A percentile compares a stretch with the other conserved stretches of the same genome.
Evolutionary conservation across 2,888 invertebrate species (phyloP).

Genomic region (Drosophila prolongata): DNA sequence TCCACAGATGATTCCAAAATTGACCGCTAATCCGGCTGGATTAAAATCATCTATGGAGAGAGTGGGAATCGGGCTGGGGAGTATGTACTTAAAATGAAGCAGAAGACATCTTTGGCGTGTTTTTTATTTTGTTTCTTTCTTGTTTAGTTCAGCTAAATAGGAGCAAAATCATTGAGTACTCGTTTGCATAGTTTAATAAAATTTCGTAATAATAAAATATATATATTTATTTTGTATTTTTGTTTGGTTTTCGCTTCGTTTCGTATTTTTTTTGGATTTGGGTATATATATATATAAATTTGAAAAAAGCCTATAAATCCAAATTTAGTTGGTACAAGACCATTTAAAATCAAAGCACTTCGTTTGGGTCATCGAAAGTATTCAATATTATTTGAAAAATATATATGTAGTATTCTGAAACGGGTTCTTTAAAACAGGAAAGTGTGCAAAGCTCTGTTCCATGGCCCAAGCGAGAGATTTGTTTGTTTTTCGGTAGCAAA

Average conservation of each 20-base stretch:
- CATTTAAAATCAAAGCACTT: conserved; percentile 63
- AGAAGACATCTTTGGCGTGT: conserved; percentile 78
- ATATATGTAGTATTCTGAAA: conserved; percentile 37
- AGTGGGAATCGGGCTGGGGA: conserved; percentile 17
- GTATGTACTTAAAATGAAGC: conserved; percentile 71
- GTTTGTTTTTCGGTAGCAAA: conserved; percentile 49
- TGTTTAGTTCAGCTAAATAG: conserved; percentile 65
- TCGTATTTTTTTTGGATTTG: conserved; percentile 30
- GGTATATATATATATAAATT: conserved; percentile 61
- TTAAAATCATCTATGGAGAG: conserved; percentile 22
- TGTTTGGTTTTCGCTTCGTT: conserved; percentile 43
- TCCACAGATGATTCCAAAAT: conserved; percentile 21
- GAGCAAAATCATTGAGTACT: conserved; percentile 74
- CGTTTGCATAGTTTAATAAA: conserved; percentile 70
- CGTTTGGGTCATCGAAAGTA: conserved; percentile 49
- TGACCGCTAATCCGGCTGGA: neutral
- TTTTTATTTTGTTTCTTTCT: conserved; percentile 40
- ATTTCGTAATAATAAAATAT: conserved; percentile 74
- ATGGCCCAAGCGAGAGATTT: conserved; percentile 39
- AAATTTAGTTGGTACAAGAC: conserved; percentile 50
- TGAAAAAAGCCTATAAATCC: conserved; percentile 75
- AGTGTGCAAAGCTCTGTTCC: conserved; percentile 40
- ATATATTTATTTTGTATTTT: conserved; percentile 56
- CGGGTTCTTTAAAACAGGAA: conserved; percentile 27
- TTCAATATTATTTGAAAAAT: conserved; percentile 25